phyloP scores from a whole-genome alignment of 35 echinoderm and acorn worm genomes.

The Stichopus chloronotus region DNA sequence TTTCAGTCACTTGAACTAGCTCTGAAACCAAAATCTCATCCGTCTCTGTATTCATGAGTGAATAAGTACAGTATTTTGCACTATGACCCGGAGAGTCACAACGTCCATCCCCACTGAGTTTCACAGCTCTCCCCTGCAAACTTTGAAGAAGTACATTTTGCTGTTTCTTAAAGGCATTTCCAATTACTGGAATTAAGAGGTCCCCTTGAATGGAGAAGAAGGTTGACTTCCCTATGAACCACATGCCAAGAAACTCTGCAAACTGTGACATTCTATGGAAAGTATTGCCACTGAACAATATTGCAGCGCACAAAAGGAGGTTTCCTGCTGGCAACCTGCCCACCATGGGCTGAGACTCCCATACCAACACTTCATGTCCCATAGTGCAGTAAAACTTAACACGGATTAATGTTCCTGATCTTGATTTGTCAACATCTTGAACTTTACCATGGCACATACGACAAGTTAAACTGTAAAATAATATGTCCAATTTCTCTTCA shows the following conservation, averaged over 20 bases:
- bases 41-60: conserved; percentile 64
- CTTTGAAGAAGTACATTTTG: not conserved
- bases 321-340: conserved; percentile 45
- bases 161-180: not conserved
- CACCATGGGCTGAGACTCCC: conserved; percentile 61
- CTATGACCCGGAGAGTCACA: conserved; percentile 73
- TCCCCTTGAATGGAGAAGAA: conserved; percentile 20
- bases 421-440: no score
- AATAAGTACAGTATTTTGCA: conserved; percentile 75
- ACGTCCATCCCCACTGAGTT: conserved; percentile 63
- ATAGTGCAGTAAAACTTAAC: conserved; percentile 43
- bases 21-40: conserved; percentile 55
- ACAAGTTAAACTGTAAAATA: no score
- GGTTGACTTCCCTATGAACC: conserved; percentile 24
- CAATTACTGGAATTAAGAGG: conserved; percentile 40
- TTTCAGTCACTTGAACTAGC: conserved; percentile 64
- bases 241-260: conserved; percentile 31
- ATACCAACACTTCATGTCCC: not conserved
- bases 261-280: conserved; percentile 8
- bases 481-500: no score
- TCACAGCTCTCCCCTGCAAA: not conserved
- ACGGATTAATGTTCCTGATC: conserved; percentile 18
- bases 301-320: conserved; percentile 42
- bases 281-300: conserved; percentile 64
- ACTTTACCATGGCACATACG: no score